A percentile compares a stretch with the other conserved stretches of the same genome.
These are phyloP conservation scores for Rhingia campestris DNA, from an alignment of 2,888 invertebrate species.

Conservation along the genomic window DNA sequence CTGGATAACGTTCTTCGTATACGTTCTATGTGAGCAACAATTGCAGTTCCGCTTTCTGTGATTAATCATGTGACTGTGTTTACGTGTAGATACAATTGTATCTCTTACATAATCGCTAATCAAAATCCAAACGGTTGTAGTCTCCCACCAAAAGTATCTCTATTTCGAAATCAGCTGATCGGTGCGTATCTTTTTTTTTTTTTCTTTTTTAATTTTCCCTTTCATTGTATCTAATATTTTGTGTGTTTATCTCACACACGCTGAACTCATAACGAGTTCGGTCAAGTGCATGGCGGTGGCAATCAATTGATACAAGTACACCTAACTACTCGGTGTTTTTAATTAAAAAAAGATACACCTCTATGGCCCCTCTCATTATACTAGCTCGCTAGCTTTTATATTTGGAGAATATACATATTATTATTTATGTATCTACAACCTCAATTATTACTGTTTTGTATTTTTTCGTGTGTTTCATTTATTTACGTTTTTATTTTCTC, in stretches of 20 bases:
- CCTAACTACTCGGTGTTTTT: neutral
- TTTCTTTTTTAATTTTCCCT: neutral
- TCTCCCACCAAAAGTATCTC: neutral
- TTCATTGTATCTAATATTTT: neutral
- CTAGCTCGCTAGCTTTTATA: neutral
- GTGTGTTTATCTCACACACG: conserved; percentile 11
- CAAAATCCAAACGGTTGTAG: neutral
- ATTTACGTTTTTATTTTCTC: conserved; percentile 9
- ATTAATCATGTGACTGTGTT: conserved; percentile 37
- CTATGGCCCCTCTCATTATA: neutral
- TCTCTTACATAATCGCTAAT: conserved; percentile 34
- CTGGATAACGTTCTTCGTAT: conserved; percentile 18
- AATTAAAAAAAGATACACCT: neutral
- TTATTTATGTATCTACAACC: neutral
- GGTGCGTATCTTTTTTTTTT: neutral
- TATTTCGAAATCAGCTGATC: conserved; percentile 15
- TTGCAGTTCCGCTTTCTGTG: conserved; percentile 46
- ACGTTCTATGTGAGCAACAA: conserved; percentile 9
- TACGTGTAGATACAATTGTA: conserved; percentile 9
- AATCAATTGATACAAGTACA: conserved; percentile 11
- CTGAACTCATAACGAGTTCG: conserved; percentile 26
- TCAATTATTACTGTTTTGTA: conserved; percentile 8
- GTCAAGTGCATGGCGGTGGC: conserved; percentile 46
- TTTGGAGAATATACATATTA: neutral
- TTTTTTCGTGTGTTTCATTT: neutral